These are phyloP conservation scores for Catocala nupta DNA, from an alignment of 2,888 invertebrate genomes.

Conservation along the genomic window DNA sequence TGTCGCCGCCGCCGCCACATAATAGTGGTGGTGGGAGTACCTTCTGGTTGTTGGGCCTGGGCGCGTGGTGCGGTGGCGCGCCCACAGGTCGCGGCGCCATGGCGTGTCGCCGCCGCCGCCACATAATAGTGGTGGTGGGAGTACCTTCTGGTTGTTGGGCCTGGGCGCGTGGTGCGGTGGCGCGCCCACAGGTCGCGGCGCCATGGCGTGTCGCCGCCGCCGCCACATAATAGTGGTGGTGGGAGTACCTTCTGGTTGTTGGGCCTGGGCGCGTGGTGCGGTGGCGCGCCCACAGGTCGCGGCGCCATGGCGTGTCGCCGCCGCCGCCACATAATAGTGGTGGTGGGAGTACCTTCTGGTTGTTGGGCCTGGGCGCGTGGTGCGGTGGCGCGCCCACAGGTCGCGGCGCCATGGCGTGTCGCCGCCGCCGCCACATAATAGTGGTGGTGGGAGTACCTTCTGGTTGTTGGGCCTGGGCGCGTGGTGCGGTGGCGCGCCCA, in stretches of 20 bases:
- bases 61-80: slow-evolving; percentile 1
- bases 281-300: slow-evolving; percentile 3
- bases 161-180: slow-evolving; percentile 1
- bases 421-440: slow-evolving; percentile 15
- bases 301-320: slow-evolving; percentile 37
- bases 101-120: slow-evolving; percentile 35
- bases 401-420: slow-evolving; percentile 35
- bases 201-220: slow-evolving; percentile 36
- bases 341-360: slow-evolving; percentile 13
- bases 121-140: too few species aligned
- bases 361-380: neutral
- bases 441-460: slow-evolving; percentile 12
- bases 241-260: slow-evolving; percentile 15
- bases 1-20: slow-evolving; percentile 31
- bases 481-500: slow-evolving; percentile 1
- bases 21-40: neutral
- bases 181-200: slow-evolving; percentile 12
- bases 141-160: slow-evolving; percentile 16
- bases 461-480: neutral
- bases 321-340: slow-evolving; percentile 7
- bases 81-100: slow-evolving; percentile 16
- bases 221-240: neutral
- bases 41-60: slow-evolving; percentile 11
- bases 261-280: neutral
- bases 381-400: slow-evolving; percentile 1